Evolutionary conservation across 2,113 vertebrate species (phyloP), one percentile per base, ranked within the genome.

Genomic region (Cyanoderma ruficeps): DNA sequence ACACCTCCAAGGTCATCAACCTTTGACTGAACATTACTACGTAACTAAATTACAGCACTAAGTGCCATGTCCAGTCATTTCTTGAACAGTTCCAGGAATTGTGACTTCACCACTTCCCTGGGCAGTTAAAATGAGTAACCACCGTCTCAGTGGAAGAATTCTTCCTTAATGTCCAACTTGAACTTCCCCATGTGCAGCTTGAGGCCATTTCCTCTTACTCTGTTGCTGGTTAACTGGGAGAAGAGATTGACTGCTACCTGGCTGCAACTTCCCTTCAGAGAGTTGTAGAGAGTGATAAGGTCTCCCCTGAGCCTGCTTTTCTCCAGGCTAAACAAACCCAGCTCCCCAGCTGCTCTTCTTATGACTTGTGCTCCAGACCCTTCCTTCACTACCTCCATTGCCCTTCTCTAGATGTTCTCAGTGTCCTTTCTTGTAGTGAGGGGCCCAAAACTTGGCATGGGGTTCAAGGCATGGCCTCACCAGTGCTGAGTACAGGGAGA

Each of bases 21-120:
- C n/a, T 68, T 47, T 60, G 28, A 24, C 53, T 0, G 0, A 82
- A 22, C 53, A 60, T n/a, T 5, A 41, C 47, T 67, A 0, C 19
- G 14, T 68, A 69, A 47, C 70, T 61, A 41, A 76, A 47, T 10
- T 33, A 19, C 30, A 61, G 39, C 24, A 31, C 21, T 35, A 75
- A 47, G 21, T 83, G 53, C 16, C 30, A 6, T 2, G 2, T 53
- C 47, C 46, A 60, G 20, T 68, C 53, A 27, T 76, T 83, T 76
- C 55, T 61, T 76, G 21, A 76, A 31, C 47, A 76, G 24, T 41
- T 76, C 61, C 55, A 47, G 47, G 41, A n/a, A 60, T 30, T 59
- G 28, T 41, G 61, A 53, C 28, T 60, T 24, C 16, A 53, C 46
- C 39, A n/a, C 46, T 61, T 83, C 24, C 27, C 30, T 41, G 35